Evolutionary conservation across 2,797 vertebrate genomes (phyloP).

Genomic region (Bovichtus diacanthus): DNA sequence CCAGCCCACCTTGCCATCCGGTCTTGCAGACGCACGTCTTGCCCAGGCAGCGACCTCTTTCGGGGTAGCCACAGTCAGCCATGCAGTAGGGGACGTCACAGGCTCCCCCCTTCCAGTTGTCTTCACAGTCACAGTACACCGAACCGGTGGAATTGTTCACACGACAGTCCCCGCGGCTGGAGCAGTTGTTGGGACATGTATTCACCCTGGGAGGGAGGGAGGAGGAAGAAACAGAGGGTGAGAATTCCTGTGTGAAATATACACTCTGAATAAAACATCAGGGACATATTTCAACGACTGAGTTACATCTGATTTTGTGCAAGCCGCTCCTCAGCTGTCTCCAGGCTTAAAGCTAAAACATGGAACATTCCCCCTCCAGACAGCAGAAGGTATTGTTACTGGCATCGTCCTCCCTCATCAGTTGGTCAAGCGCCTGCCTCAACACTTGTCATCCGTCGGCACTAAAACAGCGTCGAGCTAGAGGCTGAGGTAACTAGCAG

Average conservation of each 20-base stretch:
- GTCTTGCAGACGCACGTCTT: constrained; percentile 86
- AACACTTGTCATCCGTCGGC: constrained; percentile 1
- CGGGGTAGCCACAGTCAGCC: constrained; percentile 86
- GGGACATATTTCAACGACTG: not conserved
- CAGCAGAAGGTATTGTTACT: not conserved
- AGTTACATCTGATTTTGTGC: constrained; percentile 17
- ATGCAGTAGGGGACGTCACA: constrained; percentile 93
- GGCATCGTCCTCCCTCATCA: not conserved
- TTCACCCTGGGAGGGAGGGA: constrained; percentile 84
- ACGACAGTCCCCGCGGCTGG: constrained; percentile 89
- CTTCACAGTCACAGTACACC: constrained; percentile 88
- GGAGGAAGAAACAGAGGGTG: not conserved
- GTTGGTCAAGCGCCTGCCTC: constrained; percentile 8
- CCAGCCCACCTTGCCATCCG: constrained; percentile 92
- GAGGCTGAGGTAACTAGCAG: constrained; percentile 6
- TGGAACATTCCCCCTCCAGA: not conserved
- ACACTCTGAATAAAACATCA: constrained; percentile 42
- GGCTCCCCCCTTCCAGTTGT: constrained; percentile 92
- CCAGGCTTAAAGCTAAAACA: constrained; percentile 2
- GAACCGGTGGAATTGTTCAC: constrained; percentile 73
- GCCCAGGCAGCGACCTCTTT: constrained; percentile 85
- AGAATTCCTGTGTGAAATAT: not conserved
- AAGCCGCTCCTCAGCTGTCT: not conserved
- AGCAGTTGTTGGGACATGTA: constrained; percentile 95
- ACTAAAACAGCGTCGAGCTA: not conserved